Base-by-base conservation (phyloP, 2,113 vertebrate genomes). In the Tachysurus vachellii region DNA sequence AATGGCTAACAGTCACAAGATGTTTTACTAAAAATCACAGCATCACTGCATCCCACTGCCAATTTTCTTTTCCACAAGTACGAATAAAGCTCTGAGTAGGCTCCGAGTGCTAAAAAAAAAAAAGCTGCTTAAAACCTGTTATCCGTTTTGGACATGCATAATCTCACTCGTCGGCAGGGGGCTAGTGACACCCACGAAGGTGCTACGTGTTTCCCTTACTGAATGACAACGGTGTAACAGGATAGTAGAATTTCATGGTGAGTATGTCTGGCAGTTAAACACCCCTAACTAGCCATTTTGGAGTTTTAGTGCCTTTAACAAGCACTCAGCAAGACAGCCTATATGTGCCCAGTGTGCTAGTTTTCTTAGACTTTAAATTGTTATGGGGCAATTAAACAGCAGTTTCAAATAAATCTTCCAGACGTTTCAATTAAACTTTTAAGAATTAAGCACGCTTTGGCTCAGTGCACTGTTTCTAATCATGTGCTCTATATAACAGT, bases 61-160 rank as follows among this genome's bases (percentile, higher is more conserved):
- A 36, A 26, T 82, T 64, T n/a, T 76, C 42, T 56, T 54, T 76
- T 47, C 23, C 57, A 76, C 36, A 61, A 54, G 59, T 50, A 66
- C 8, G 12, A 80, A 54, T 56, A 68, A 68, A 21, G 42, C 50
- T 86, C n/a, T 42, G 28, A 80, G n/a, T 53, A 50, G 70, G 26
- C 19, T 57, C 54, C 23, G 13, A 44, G 5, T 44, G 17, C 14
- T 70, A 21, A 19, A 71, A 71, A 73, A 71, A 73, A 85, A 75
- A 47, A 50, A 56, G 11, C 28, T 68, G 50, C 56, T 86, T 26
- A 70, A 86, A 81, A 80, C 77, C 77, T 64, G 50, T 21, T 73
- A 62, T 62, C 26, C 57, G 9, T 76, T 73, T 42, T 42, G 84
- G 44, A 53, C 9, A 17, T 26, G 42, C 50, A 61, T 50, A 73